Evolutionary conservation across 2,797 vertebrate species (phyloP), one percentile per base, ranked within the genome.

Genomic region (Menidia menidia): DNA sequence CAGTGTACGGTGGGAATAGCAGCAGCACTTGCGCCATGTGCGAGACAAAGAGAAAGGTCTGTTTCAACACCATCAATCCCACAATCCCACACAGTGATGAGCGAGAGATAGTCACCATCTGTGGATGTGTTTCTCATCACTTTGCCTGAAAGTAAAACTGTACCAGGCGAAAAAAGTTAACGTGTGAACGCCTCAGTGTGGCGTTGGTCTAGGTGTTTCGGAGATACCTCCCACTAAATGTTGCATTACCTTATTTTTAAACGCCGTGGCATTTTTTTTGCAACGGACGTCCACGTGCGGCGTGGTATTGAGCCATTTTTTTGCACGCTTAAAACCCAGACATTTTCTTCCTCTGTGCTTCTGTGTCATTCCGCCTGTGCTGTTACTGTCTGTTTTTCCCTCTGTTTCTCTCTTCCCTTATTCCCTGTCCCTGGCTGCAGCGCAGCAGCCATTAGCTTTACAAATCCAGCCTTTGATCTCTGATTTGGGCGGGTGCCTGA

Each of bases 391-490:
- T 85, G 75, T 84, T 85, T 81, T 73, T 62, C 68, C 71, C 77
- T 83, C 68, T 80, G 30, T 86, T 84, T 78, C 77, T 79, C 80
- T 64, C 80, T 60, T 67, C 82, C 6, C 85, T 82, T 84, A 19
- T 59, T 84, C 80, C 77, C 80, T 87, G 88, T 89, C 86, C 95
- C 96, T 90, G 94, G 95, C 95, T 96, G 94, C 94, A 95, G 93
- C 94, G 92, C 95, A 94, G 95, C 95, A 96, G 96, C 96, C 96
- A 97, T 97, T 98, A 97, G 96, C 96, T 97, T 96, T 96, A 98
- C 97, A 98, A 98, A 98, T 97, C 95, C 95, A 96, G 95, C 94
- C 96, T 98, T 98, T 98, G 96, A 98, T 97, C 96, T 97, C 92
- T 96, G 96, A 96, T 97, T 97, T 97, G 87, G 90, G 91, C 60